Conservation (phyloP, 1,140 invertebrate genomes). For the Drosophila navojoa region DNA sequence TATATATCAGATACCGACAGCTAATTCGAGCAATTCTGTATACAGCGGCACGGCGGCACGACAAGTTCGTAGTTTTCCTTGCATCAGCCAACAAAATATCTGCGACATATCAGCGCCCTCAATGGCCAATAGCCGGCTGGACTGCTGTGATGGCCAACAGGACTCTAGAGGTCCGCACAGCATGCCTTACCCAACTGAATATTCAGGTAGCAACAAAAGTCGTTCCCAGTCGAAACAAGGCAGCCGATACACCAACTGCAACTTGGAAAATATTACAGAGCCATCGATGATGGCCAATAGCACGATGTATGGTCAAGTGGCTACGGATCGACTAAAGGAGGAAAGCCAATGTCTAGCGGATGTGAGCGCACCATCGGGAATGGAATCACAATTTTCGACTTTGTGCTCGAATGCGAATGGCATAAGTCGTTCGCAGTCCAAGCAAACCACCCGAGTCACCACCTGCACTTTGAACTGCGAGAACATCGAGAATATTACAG, state of each 20-base stretch:
- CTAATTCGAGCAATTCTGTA: conserved; percentile 15
- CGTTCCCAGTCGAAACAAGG: background rate
- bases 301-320: background rate
- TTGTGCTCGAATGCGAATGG: too few species aligned
- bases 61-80: conserved; percentile 22
- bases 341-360: background rate
- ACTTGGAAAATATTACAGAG: conserved; percentile 16
- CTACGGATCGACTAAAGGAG: too few species aligned
- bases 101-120: conserved; percentile 28
- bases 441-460: too few species aligned
- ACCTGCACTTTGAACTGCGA: too few species aligned
- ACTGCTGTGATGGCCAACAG: background rate
- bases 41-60: background rate
- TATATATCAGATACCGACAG: background rate
- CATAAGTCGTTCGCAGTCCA: too few species aligned
- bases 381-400: background rate
- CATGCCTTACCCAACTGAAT: conserved; percentile 23
- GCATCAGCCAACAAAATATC: conserved; percentile 28
- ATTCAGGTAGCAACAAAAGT: background rate
- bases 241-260: background rate
- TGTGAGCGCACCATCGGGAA: background rate
- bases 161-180: background rate
- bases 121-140: background rate
- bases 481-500: too few species aligned
- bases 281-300: conserved; percentile 3